phyloP scores from a whole-genome alignment of 2,797 vertebrate genomes.

The Pristis pectinata region DNA sequence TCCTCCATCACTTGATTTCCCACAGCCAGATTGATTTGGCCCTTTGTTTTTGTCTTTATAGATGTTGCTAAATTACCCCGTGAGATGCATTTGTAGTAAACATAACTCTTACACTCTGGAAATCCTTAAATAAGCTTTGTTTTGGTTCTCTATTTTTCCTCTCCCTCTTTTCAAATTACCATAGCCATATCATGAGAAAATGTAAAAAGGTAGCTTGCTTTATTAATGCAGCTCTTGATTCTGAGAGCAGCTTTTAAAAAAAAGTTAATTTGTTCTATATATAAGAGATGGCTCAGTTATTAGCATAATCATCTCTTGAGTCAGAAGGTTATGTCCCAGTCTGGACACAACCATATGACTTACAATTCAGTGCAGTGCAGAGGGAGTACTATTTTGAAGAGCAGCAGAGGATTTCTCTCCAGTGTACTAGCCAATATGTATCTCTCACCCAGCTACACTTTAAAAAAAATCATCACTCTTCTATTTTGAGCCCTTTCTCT shows the following conservation, averaged over 20 bases:
- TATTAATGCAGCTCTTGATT: neutral
- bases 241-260: neutral
- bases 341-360: neutral
- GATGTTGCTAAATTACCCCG: neutral
- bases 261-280: neutral
- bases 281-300: neutral
- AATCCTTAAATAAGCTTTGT: neutral
- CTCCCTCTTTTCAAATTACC: neutral
- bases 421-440: neutral
- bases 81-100: neutral
- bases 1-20: too few species aligned
- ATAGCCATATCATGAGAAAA: neutral
- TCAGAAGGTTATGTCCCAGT: neutral
- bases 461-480: neutral
- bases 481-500: neutral
- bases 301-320: neutral
- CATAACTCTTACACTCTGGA: neutral
- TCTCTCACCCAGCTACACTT: neutral
- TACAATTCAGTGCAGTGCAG: neutral
- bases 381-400: neutral
- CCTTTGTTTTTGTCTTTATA: too few species aligned
- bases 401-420: neutral
- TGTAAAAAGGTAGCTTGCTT: neutral
- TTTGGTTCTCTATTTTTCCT: neutral
- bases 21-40: too few species aligned